A percentile compares a stretch with the other conserved stretches of the same genome.
Evolutionary conservation across 2,888 invertebrate genomes (phyloP).

Genomic region (Bruchidius siliquastri): DNA sequence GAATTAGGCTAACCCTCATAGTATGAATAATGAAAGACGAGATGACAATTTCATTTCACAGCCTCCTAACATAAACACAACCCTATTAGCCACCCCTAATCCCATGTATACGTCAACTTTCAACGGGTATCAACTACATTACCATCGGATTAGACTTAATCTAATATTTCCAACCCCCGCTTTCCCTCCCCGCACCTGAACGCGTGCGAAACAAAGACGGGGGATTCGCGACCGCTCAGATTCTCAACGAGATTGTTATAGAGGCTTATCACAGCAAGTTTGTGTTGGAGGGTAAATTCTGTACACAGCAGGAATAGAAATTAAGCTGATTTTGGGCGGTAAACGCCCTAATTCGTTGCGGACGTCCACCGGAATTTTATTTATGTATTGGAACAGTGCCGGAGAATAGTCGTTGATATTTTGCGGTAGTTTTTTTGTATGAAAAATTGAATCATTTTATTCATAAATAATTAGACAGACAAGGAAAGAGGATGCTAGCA

Average conservation of each 20-base stretch:
- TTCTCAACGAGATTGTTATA: constrained; percentile 16
- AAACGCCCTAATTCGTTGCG: constrained; percentile 31
- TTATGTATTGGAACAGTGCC: not conserved
- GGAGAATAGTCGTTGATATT: not conserved
- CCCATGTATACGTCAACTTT: constrained; percentile 25
- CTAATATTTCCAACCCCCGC: constrained; percentile 33
- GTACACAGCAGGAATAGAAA: constrained; percentile 36
- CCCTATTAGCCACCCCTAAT: not conserved
- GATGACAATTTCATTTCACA: not conserved
- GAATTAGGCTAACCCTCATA: not conserved
- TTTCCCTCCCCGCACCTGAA: not conserved
- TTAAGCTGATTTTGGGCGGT: constrained; percentile 40
- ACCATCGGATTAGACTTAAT: constrained; percentile 42
- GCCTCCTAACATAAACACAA: not conserved
- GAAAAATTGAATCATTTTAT: no score
- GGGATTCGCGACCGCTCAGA: not conserved
- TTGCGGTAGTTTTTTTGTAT: no score
- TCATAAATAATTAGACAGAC: no score
- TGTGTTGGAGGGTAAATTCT: constrained; percentile 18
- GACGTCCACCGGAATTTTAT: constrained; percentile 3
- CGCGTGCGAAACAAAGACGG: not conserved
- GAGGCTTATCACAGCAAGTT: constrained; percentile 30
- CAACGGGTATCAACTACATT: constrained; percentile 41
- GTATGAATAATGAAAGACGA: not conserved
- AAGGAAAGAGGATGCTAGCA: no score